phyloP scores from a whole-genome alignment of 1,140 invertebrate genomes.

The Drosophila ironensis region DNA sequence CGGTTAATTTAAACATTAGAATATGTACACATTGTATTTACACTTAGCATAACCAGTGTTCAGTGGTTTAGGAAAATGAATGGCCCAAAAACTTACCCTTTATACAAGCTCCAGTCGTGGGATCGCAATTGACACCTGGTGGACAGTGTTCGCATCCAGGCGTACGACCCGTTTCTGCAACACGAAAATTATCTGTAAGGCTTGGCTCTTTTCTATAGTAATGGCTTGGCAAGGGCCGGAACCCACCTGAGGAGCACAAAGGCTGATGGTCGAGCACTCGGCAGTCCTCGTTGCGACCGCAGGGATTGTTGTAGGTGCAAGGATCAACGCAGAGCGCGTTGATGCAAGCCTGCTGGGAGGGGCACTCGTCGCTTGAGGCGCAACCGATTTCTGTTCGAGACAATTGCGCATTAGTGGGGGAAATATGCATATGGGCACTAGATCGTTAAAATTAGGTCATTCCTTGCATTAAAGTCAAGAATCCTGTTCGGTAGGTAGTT shows the following conservation, averaged over 20 bases:
- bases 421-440: constrained; percentile 4
- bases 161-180: constrained; percentile 63
- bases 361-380: constrained; percentile 87
- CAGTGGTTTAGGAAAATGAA: neutral
- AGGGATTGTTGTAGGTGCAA: constrained; percentile 87
- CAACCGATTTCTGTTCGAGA: constrained; percentile 86
- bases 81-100: constrained; percentile 85
- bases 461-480: constrained; percentile 50
- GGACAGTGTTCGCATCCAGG: constrained; percentile 88
- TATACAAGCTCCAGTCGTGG: constrained; percentile 88
- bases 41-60: constrained; percentile 50
- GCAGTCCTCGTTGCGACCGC: constrained; percentile 85
- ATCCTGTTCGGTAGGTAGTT: constrained; percentile 59
- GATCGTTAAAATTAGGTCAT: constrained; percentile 44
- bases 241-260: constrained; percentile 88
- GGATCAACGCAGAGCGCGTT: constrained; percentile 90
- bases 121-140: constrained; percentile 88
- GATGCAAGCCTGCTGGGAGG: constrained; percentile 89
- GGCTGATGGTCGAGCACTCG: constrained; percentile 90
- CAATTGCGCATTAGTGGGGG: constrained; percentile 67
- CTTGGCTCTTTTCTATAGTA: neutral
- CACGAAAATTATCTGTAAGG: neutral
- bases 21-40: constrained; percentile 71
- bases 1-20: constrained; percentile 61
- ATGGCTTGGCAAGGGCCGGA: no score